These are phyloP conservation scores for Pelusios castaneus DNA, from an alignment of 2,113 vertebrate species.

Conservation along the genomic window DNA sequence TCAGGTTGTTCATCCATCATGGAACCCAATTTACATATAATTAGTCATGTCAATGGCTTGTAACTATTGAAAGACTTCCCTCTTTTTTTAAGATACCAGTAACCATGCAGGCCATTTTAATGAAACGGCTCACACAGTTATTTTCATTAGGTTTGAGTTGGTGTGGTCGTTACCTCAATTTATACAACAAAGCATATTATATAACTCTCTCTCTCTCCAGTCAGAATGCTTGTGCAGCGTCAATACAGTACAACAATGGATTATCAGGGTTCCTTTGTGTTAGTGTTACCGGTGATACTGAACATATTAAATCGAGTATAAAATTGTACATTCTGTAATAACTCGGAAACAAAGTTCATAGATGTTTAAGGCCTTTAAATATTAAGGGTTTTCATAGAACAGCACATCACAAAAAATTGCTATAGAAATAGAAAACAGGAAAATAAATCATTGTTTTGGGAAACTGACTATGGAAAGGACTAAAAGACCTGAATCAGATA, in stretches of 20 bases:
- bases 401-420: slow-evolving; percentile 44
- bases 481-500: neutral
- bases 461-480: slow-evolving; percentile 24
- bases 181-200: slow-evolving; percentile 30
- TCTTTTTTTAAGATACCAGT: neutral
- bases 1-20: slow-evolving; percentile 27
- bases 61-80: slow-evolving; percentile 42
- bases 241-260: slow-evolving; percentile 25
- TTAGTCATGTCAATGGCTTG: slow-evolving; percentile 33
- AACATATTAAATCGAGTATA: slow-evolving; percentile 72
- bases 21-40: slow-evolving; percentile 46
- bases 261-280: slow-evolving; percentile 42
- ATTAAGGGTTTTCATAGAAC: slow-evolving; percentile 68
- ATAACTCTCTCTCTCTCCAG: slow-evolving; percentile 12
- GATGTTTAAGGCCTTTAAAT: slow-evolving; percentile 83
- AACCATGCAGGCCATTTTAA: slow-evolving; percentile 8
- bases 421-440: slow-evolving; percentile 36
- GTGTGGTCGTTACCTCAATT: slow-evolving; percentile 29
- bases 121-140: neutral
- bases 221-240: slow-evolving; percentile 40
- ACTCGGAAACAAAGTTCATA: slow-evolving; percentile 70
- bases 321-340: slow-evolving; percentile 81
- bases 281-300: slow-evolving; percentile 55
- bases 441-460: slow-evolving; percentile 33
- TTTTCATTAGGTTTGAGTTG: neutral